Percentiles rank a stretch among this genome's conserved stretches.
Evolutionary conservation across 2,888 invertebrate genomes (phyloP).

Genomic region (Linnaemya vulpina): DNA sequence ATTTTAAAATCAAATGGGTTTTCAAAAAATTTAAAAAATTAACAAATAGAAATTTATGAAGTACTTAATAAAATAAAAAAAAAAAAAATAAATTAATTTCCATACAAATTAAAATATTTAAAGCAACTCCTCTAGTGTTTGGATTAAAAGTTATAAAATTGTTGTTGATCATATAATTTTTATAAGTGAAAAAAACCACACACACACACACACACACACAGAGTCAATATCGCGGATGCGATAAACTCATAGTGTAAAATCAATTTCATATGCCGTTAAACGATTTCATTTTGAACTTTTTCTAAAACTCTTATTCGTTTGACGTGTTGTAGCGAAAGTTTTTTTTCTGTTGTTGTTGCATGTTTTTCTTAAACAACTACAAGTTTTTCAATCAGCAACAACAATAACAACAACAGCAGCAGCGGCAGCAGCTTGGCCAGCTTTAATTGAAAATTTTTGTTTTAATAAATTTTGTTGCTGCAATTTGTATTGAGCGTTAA

Average conservation of each 20-base stretch:
- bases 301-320: slow-evolving; percentile 32
- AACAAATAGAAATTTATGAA: not conserved
- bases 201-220: not conserved
- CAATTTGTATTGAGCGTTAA: not conserved
- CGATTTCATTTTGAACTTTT: slow-evolving; percentile 35
- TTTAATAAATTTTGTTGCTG: slow-evolving; percentile 11
- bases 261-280: slow-evolving; percentile 49
- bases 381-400: slow-evolving; percentile 37
- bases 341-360: not conserved
- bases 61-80: not conserved
- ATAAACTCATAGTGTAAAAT: slow-evolving; percentile 13
- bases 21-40: not conserved
- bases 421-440: slow-evolving; percentile 49
- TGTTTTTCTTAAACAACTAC: slow-evolving; percentile 20
- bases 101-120: not conserved
- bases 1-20: not conserved
- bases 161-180: not conserved
- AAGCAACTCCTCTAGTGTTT: not conserved
- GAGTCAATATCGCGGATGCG: slow-evolving; percentile 40
- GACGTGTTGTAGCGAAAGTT: slow-evolving; percentile 60
- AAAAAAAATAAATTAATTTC: slow-evolving; percentile 2
- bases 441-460: slow-evolving; percentile 45
- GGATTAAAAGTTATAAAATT: not conserved
- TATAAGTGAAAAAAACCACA: not conserved
- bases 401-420: slow-evolving; percentile 35